Base-by-base conservation (phyloP, 35 echinoderm and acorn worm genomes). In the Apostichopus japonicus region DNA sequence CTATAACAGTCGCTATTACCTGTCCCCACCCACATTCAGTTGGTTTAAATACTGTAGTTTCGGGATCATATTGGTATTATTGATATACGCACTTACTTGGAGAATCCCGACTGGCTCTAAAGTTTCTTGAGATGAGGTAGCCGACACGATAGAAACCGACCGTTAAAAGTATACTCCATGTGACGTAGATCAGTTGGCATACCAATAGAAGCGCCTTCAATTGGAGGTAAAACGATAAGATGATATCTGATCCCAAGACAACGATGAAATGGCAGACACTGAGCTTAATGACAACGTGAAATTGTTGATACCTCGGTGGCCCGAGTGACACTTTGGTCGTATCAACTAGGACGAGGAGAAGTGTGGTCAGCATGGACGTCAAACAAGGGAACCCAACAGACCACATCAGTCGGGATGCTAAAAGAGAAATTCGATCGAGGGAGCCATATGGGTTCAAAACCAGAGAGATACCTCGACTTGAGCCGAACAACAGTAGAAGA, bases 311-410 rank as follows among this genome's bases (percentile, higher is more conserved):
- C 54, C 84, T 93, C 53, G 96, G 96, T 16, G 96, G 96, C 13
- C 92, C 96, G 15, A 98, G 90, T 84, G 96, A 98, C 7, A 98
- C 63, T 80, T 95, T 98, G n/a, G 96, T 98, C 1, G 96, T 98
- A 78, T 98, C 96, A 5, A 95, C 80, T 22, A 98, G 79, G 24
- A 98, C 96, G 5, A 98, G 89, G 4, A 98, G 90, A 10, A 98
- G 83, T 51, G 94, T 98, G 3, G 92, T 95, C 27, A 98, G 87
- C 24, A 92, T 79, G 21, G 96, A 90, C 1, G 96, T 98, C 8
- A 98, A 61, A 79, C 94, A 95, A 0, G 96, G 96, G 58, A 98
- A 98, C 1, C 96, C 96, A n/a, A 95, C 67, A 8, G 96, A 98
- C 96, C 96, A 98, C 92, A 95, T 80, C 21, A 98, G 93, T 16